Evolutionary conservation across 2,797 vertebrate species (phyloP), one percentile per base, ranked within the genome.

Genomic region (Smutsia temminckii): DNA sequence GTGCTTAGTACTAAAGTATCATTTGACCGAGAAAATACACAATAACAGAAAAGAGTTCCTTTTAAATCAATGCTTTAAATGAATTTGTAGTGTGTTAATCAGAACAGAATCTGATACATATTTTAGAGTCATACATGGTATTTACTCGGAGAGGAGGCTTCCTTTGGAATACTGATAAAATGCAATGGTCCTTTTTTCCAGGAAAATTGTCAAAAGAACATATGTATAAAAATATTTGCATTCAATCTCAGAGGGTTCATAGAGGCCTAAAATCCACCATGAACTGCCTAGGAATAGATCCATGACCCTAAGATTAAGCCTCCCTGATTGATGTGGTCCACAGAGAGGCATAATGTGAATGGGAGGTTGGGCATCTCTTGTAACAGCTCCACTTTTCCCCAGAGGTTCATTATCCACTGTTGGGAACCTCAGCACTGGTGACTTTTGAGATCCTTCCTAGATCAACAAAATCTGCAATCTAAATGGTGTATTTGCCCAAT

Each of bases 121-220:
- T 86, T 84, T 13, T 18, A 51, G 61, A 72, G 55, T 51, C 75
- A 78, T 17, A 16, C 8, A 42, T 25, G 5, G 4, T 83, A 57
- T 95, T 94, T 68, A 51, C 61, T 83, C 21, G 49, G 21, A 55
- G 46, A 57, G 46, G 29, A 75, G 55, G 0, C 55, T 84, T 94
- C 29, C 32, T 64, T 46, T 66, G 37, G 27, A 23, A 85, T 63
- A 25, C 8, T 86, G 55, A 75, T 74, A 85, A 89, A 87, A 77
- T 68, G 16, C 20, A 85, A 49, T 2, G 27, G 42, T 51, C 17
- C 20, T 88, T 80, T 85, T 49, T 18, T 29, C 3, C 16, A 32
- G 32, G 13, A 59, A 81, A 71, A 49, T 27, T 34, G n/a, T 89
- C 80, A 57, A 89, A 91, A 32, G 6, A 4, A 84, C 11, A 21